A percentile compares a stretch with the other conserved stretches of the same genome.
Evolutionary conservation across 2,888 invertebrate genomes (phyloP).

Genomic region (Listrodromus nycthemerus): DNA sequence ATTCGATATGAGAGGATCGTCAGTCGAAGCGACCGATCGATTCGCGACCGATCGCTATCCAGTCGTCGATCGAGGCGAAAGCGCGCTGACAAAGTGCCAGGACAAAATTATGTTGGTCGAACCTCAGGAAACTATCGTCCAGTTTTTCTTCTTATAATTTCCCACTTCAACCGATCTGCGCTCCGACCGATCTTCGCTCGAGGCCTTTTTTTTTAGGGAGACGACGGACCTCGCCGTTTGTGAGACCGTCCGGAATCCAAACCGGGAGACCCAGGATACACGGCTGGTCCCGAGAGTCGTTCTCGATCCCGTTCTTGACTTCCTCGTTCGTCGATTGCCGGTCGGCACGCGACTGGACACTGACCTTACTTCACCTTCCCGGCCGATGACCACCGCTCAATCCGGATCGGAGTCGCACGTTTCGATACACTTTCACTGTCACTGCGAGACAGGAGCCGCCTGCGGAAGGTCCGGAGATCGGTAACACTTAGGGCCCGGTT

Average conservation of each 20-base stretch:
- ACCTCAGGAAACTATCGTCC: neutral
- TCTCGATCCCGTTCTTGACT: slow-evolving; percentile 34
- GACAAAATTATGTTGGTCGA: neutral
- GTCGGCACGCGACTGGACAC: slow-evolving; percentile 74
- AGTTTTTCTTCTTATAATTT: too few species aligned
- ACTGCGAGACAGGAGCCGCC: slow-evolving; percentile 38
- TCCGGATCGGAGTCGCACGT: slow-evolving; percentile 55
- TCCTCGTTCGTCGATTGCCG: slow-evolving; percentile 15
- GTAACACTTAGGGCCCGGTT: too few species aligned
- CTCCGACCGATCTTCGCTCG: too few species aligned
- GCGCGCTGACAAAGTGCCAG: too few species aligned
- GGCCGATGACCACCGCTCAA: slow-evolving; percentile 45
- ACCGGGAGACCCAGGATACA: slow-evolving; percentile 45
- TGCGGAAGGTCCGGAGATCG: neutral
- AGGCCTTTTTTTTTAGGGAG: neutral
- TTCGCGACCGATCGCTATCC: neutral
- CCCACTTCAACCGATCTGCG: too few species aligned
- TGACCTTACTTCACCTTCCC: slow-evolving; percentile 73
- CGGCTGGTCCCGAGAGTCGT: slow-evolving; percentile 7
- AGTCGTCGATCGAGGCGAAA: slow-evolving; percentile 17
- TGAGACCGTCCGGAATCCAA: slow-evolving; percentile 8
- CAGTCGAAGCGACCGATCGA: slow-evolving; percentile 4
- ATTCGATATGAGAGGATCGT: slow-evolving; percentile 53
- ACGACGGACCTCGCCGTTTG: too few species aligned
- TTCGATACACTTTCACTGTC: slow-evolving; percentile 76